phyloP scores from a whole-genome alignment of 2,797 vertebrate genomes.

The Bovichtus diacanthus region DNA sequence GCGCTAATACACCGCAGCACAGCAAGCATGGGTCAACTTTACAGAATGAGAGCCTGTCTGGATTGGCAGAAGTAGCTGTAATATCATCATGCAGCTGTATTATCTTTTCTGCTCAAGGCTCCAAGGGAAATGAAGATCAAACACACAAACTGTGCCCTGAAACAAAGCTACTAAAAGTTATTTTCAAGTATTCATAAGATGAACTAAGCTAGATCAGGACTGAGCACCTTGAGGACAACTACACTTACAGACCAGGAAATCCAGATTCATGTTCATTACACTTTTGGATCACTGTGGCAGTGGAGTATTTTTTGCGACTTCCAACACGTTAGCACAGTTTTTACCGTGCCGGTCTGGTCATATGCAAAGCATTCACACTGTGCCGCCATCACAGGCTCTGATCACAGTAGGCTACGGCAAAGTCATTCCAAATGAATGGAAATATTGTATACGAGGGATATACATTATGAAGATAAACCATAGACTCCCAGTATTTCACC shows the following conservation, averaged over 20 bases:
- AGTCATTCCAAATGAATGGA: background rate
- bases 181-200: conserved; percentile 6
- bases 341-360: background rate
- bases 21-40: conserved; percentile 66
- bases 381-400: background rate
- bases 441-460: background rate
- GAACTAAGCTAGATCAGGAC: background rate
- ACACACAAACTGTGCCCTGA: conserved; percentile 10
- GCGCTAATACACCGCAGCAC: conserved; percentile 60
- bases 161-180: conserved; percentile 23
- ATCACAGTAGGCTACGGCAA: background rate
- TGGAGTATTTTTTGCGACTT: background rate
- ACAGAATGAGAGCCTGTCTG: conserved; percentile 63
- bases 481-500: conserved; percentile 7
- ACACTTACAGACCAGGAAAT: background rate
- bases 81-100: conserved; percentile 64
- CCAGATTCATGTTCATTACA: background rate
- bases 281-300: background rate
- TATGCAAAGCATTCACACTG: conserved; percentile 8
- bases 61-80: conserved; percentile 61
- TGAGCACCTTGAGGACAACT: background rate
- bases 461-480: background rate
- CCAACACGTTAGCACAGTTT: background rate
- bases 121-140: conserved; percentile 55
- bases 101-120: conserved; percentile 50